Conservation (phyloP, 1,140 invertebrate genomes). For the Drosophila fuyamai region DNA sequence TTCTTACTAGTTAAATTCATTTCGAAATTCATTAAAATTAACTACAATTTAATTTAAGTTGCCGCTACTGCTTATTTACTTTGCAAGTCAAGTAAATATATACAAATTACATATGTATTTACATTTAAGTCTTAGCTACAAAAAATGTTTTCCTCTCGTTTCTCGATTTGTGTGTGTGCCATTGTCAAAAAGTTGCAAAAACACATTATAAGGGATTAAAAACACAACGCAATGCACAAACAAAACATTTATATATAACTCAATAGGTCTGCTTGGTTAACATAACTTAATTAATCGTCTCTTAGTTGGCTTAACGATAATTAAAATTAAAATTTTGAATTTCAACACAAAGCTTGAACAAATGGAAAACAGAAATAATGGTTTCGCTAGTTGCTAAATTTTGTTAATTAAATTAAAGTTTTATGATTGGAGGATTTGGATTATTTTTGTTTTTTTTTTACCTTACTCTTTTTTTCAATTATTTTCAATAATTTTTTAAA, state of each 20-base stretch:
- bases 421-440: conserved; percentile 40
- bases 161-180: conserved; percentile 44
- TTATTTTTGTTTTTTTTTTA: conserved; percentile 24
- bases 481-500: conserved; percentile 78
- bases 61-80: conserved; percentile 74
- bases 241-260: conserved; percentile 53
- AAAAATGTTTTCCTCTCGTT: conserved; percentile 49
- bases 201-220: conserved; percentile 53
- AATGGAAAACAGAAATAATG: conserved; percentile 40
- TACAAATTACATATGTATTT: conserved; percentile 82
- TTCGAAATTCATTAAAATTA: conserved; percentile 81
- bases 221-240: conserved; percentile 60
- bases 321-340: conserved; percentile 60
- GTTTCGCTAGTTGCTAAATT: conserved; percentile 49
- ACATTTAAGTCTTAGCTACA: conserved; percentile 79
- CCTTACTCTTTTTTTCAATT: conserved; percentile 61
- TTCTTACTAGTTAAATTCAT: conserved; percentile 73
- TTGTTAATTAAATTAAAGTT: conserved; percentile 79
- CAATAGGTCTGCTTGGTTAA: conserved; percentile 33
- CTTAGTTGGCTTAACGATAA: conserved; percentile 39
- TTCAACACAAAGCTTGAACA: conserved; percentile 68
- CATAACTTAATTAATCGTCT: conserved; percentile 53
- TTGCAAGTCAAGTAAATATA: conserved; percentile 81
- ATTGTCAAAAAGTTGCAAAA: conserved; percentile 72
- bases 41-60: conserved; percentile 77